phyloP scores from a whole-genome alignment of 2,888 invertebrate species.

The Sceliomorpha sp. region DNA sequence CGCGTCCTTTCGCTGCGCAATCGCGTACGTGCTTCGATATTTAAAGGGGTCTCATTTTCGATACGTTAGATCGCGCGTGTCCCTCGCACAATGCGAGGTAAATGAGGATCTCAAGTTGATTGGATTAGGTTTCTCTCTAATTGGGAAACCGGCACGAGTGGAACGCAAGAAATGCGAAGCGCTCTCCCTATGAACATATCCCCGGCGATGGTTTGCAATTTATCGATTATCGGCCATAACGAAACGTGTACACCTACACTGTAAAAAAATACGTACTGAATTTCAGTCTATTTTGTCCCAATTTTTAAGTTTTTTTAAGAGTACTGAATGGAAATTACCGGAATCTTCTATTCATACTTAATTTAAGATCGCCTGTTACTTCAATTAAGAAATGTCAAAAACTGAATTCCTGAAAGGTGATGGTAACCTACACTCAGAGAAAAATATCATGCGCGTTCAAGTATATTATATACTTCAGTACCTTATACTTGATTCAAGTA shows the following conservation, averaged over 20 bases:
- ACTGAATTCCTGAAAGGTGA: no score
- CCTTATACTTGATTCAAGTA: no score
- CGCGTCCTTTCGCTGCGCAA: conserved; percentile 17
- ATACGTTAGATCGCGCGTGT: conserved; percentile 48
- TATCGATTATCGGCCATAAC: conserved; percentile 34
- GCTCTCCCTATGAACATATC: conserved; percentile 40
- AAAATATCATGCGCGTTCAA: no score
- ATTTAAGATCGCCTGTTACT: no score
- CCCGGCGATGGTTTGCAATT: conserved; percentile 31
- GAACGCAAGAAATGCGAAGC: conserved; percentile 52
- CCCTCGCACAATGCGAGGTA: conserved; percentile 41
- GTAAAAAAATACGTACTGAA: no score
- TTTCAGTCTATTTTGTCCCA: no score
- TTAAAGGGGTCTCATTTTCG: conserved; percentile 46
- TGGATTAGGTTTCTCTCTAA: conserved; percentile 57
- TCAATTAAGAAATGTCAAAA: no score
- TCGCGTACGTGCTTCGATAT: conserved; percentile 39
- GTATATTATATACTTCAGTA: no score
- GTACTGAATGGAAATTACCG: no score
- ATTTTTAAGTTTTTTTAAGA: no score
- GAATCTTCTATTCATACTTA: no score
- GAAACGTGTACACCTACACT: conserved; percentile 18
- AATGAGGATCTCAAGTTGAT: conserved; percentile 53
- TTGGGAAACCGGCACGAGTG: conserved; percentile 55
- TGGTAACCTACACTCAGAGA: no score